Base-by-base conservation (phyloP, 2,797 vertebrate species). In the Huso huso region DNA sequence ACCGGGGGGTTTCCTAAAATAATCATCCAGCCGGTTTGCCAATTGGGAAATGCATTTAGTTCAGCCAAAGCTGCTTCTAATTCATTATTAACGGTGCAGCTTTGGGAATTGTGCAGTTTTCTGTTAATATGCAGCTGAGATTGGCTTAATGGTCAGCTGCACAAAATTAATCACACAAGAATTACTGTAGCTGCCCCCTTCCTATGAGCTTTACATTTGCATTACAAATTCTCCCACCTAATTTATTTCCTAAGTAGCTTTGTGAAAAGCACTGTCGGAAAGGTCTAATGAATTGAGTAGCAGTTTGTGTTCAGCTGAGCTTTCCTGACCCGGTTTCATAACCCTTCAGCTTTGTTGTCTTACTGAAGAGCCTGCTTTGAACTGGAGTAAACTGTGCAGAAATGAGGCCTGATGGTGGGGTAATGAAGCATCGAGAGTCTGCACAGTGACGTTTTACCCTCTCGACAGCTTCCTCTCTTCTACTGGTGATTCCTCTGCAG, bases 341-440 rank as follows among this genome's bases (percentile, higher is more conserved):
- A 11, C 55, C 55, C 55, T 58, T 58, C 55, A 6, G 55, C 55
- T 58, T 58, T 58, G 55, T 12, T 58, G 55, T 58, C 55, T 58
- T 13, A 13, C 55, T 58, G 13, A 58, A 58, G 51, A 53, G 55
- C 55, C 6, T 11, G 11, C 12, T 58, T 58, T 58, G 55, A 58
- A 58, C 11, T 58, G 55, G 55, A 58, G 55, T 58, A n/a, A 58
- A 58, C 12, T 58, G 55, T 58, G 5, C 12, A 13, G 8, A 58
- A 58, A 58, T 58, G 12, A 58, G 13, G 13, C 13, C 55, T 12
- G 55, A n/a, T 58, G 13, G 55, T n/a, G 3, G 3, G 2, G 12
- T 58, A 58, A 58, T n/a, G 55, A 10, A 58, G 55, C 12, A 8
- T 13, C 8, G 55, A 13, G 55, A 10, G 12, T 13, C 12, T 13